Conservation (phyloP, 2,888 invertebrate genomes). For the Ormyrus pomaceus region DNA sequence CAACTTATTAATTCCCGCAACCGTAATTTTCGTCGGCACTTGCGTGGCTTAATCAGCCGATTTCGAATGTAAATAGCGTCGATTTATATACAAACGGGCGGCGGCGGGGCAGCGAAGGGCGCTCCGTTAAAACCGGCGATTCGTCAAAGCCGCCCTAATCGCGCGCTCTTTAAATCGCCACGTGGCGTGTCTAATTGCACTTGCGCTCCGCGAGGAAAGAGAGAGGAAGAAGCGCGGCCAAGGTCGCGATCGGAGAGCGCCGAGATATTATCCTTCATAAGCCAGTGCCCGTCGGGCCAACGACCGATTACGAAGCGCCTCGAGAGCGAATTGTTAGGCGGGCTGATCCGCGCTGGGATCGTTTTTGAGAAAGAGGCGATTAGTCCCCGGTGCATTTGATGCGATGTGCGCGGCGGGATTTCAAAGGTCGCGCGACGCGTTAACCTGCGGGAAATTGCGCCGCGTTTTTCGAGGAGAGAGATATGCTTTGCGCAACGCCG, state of each 20-base stretch:
- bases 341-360: too few species aligned
- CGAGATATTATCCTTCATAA: constrained; percentile 13
- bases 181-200: constrained; percentile 48
- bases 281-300: constrained; percentile 16
- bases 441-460: too few species aligned
- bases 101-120: not conserved
- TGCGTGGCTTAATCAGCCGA: not conserved
- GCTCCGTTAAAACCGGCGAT: constrained; percentile 46
- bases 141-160: constrained; percentile 39
- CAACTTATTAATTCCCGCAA: not conserved
- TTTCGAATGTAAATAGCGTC: constrained; percentile 21
- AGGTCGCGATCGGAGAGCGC: constrained; percentile 43
- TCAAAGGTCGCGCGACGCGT: too few species aligned
- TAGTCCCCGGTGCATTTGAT: too few species aligned
- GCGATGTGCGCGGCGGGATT: too few species aligned
- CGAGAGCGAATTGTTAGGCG: too few species aligned
- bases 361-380: too few species aligned
- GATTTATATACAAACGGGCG: constrained; percentile 15
- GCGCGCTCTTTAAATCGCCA: constrained; percentile 42
- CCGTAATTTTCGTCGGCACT: not conserved
- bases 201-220: not conserved
- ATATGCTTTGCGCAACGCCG: too few species aligned
- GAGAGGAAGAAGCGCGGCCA: constrained; percentile 29
- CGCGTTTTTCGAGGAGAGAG: too few species aligned
- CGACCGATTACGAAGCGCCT: constrained; percentile 37